Evolutionary conservation across 2,888 invertebrate species (phyloP).

Genomic region (Scaptomyza caliginosa): DNA sequence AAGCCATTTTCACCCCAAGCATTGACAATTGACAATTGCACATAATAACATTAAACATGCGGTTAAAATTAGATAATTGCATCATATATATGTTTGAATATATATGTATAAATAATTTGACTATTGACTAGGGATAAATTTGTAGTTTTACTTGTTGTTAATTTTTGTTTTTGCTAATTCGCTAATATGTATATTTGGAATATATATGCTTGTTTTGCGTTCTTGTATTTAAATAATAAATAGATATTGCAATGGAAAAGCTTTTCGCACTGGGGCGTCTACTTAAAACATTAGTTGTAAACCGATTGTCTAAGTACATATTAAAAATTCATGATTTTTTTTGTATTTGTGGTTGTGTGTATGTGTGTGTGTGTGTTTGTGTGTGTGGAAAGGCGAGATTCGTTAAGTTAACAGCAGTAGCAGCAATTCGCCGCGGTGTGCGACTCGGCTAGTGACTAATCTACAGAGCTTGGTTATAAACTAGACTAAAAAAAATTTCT

Average conservation of each 20-base stretch:
- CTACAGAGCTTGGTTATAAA: constrained; percentile 51
- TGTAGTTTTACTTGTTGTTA: constrained; percentile 52
- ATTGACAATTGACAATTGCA: constrained; percentile 37
- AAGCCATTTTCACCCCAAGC: constrained; percentile 7
- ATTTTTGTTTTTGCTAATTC: constrained; percentile 59
- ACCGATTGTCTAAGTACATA: constrained; percentile 19
- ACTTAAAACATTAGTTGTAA: constrained; percentile 54
- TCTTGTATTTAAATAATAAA: constrained; percentile 54
- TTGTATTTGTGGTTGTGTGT: constrained; percentile 10
- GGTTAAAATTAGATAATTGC: constrained; percentile 66
- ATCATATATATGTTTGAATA: constrained; percentile 12
- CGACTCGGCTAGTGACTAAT: constrained; percentile 48
- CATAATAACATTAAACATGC: constrained; percentile 59
- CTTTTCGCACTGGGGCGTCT: constrained; percentile 66
- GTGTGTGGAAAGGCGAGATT: constrained; percentile 55
- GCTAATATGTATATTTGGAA: constrained; percentile 75
- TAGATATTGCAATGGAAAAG: constrained; percentile 37
- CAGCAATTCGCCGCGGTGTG: constrained; percentile 50
- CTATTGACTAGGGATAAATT: constrained; percentile 83
- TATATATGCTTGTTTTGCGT: constrained; percentile 33
- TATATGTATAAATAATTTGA: constrained; percentile 79
- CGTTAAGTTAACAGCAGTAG: constrained; percentile 27
- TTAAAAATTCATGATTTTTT: constrained; percentile 53
- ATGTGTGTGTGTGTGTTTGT: constrained; percentile 11
- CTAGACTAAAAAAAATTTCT: constrained; percentile 73